Base-by-base conservation (phyloP, 2,888 invertebrate species). In the Dicyrtoma fusca region DNA sequence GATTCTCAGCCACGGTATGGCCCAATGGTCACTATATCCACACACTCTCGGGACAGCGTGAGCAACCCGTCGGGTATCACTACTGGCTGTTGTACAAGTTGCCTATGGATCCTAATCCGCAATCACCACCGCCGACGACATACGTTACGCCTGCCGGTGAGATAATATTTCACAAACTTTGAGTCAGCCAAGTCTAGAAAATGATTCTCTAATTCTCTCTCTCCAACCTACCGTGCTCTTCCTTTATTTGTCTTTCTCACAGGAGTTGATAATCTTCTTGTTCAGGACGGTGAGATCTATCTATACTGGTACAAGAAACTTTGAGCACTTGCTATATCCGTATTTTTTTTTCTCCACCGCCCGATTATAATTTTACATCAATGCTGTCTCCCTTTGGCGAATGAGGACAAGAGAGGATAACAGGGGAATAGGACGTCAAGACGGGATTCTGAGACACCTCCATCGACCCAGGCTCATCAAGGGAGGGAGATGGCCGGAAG, bases 301-400 rank as follows among this genome's bases (percentile, higher is more conserved):
- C 87, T 94, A 63, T 94, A 94, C 85, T 94, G 94, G 94, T 94
- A 94, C 86, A 94, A 94, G 86, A 93, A 94, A 85, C 87, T 94
- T 85, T 94, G 55, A 55, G 34, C 49, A 2, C 10, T 57, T 25
- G 23, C 25, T 57, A 14, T 57, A 5, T 26, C 17, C 14, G 17
- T 49, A n/a, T n/a, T n/a, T 34, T 34, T 8, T 34, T 34, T 34
- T 34, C 34, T 8, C 34, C 3, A 34, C 34, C 34, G 8, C 34
- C 34, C 34, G 49, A n/a, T 49, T 49, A n/a, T 49, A 14, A 49
- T n/a, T 49, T 49, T 4, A n/a, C 49, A 17, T 49, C 5, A 11
- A n/a, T 6, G 3, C 17, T 49, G 4, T 49, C 11, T n/a, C 13
- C 4, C 49, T 49, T 49, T 49, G 49, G 49, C 49, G n/a, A 49